These are phyloP conservation scores for Sylvicapra grimmia DNA, from an alignment of 2,113 vertebrate species.

Conservation along the genomic window DNA sequence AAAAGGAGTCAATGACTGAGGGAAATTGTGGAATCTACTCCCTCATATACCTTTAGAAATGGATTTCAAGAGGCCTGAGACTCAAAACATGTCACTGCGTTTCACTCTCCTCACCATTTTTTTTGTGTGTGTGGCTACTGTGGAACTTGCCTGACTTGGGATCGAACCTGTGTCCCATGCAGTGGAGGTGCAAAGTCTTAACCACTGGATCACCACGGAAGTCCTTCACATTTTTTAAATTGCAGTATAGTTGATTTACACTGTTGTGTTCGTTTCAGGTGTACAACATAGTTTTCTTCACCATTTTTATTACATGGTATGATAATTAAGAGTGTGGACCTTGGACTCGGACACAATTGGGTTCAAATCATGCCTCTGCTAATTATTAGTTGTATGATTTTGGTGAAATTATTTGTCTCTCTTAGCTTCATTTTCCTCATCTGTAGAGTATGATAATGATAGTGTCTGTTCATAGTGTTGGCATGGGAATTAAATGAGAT, in stretches of 20 bases:
- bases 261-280: not conserved
- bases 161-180: not conserved
- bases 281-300: not conserved
- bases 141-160: not conserved
- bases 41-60: not conserved
- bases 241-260: not conserved
- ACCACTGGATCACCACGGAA: not conserved
- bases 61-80: not conserved
- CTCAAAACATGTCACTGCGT: not conserved
- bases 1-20: not conserved
- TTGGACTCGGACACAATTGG: not conserved
- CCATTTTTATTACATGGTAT: not conserved
- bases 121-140: not conserved
- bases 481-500: conserved; percentile 21
- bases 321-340: not conserved
- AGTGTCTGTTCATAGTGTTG: not conserved
- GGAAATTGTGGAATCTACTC: conserved; percentile 14
- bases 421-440: not conserved
- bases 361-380: not conserved
- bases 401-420: not conserved
- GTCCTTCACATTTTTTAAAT: not conserved
- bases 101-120: not conserved
- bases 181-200: not conserved
- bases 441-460: not conserved
- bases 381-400: conserved; percentile 1